Evolutionary conservation across 2,888 invertebrate genomes (phyloP).

Genomic region (Embidobia sp.): DNA sequence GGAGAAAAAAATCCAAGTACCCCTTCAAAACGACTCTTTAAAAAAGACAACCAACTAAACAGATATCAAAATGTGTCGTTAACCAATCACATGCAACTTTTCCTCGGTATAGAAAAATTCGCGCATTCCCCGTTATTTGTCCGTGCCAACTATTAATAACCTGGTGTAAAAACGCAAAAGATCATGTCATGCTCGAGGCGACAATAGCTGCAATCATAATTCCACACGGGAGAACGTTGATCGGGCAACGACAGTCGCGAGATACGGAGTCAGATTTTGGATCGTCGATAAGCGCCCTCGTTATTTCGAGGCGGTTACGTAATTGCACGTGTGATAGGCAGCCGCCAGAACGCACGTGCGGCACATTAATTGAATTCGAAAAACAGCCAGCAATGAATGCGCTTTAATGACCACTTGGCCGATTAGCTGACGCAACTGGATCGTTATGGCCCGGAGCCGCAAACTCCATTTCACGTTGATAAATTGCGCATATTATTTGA

Average conservation of each 20-base stretch:
- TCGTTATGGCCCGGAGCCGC: slow-evolving; percentile 60
- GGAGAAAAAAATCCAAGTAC: too few species aligned
- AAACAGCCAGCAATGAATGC: slow-evolving; percentile 49
- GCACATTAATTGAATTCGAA: slow-evolving; percentile 60
- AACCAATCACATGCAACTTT: not conserved
- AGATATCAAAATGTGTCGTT: too few species aligned
- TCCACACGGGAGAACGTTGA: slow-evolving; percentile 29
- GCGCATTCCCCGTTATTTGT: slow-evolving; percentile 23
- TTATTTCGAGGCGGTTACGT: slow-evolving; percentile 50
- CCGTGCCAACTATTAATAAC: slow-evolving; percentile 41
- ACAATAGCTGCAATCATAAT: slow-evolving; percentile 52
- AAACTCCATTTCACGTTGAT: slow-evolving; percentile 59
- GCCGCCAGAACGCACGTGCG: slow-evolving; percentile 58
- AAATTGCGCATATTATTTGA: slow-evolving; percentile 60
- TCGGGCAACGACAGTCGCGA: slow-evolving; percentile 36
- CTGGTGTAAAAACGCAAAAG: slow-evolving; percentile 43
- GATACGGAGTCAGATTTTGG: slow-evolving; percentile 44
- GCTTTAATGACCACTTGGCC: slow-evolving; percentile 56
- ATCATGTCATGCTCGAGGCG: slow-evolving; percentile 53
- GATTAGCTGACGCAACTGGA: slow-evolving; percentile 63
- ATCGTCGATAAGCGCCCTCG: slow-evolving; percentile 54
- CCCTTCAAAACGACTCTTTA: too few species aligned
- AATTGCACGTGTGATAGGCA: slow-evolving; percentile 52
- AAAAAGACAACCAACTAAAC: too few species aligned
- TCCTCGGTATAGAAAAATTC: slow-evolving; percentile 12